Conservation (phyloP, 2,888 invertebrate species). For the Scelioninae gen. 1 region DNA sequence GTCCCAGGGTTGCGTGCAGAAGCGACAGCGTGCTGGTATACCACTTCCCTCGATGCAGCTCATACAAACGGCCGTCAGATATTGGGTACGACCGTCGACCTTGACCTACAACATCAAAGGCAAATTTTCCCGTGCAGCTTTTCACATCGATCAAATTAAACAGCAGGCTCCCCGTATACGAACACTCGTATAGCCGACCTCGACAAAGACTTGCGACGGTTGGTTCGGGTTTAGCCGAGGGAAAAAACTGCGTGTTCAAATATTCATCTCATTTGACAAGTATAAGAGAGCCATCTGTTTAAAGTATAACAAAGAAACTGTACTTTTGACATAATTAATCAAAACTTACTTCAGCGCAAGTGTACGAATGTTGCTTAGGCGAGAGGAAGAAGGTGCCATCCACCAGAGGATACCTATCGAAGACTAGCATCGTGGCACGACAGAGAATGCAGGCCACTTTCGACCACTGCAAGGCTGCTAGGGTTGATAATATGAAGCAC, state of each 20-base stretch:
- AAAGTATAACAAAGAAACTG: neutral
- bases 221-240: no score
- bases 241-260: slow-evolving; percentile 3
- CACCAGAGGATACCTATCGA: slow-evolving; percentile 98
- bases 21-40: slow-evolving; percentile 92
- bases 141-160: slow-evolving; percentile 38
- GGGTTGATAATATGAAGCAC: slow-evolving; percentile 96
- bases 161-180: slow-evolving; percentile 10
- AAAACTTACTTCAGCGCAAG: slow-evolving; percentile 92
- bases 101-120: slow-evolving; percentile 88
- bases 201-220: no score
- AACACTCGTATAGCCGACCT: no score
- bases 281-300: slow-evolving; percentile 15
- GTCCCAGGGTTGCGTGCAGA: slow-evolving; percentile 95
- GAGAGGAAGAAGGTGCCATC: slow-evolving; percentile 99
- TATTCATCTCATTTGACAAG: slow-evolving; percentile 28
- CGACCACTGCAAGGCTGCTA: slow-evolving; percentile 95
- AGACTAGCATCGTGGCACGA: slow-evolving; percentile 94
- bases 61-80: slow-evolving; percentile 97
- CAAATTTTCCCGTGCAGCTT: slow-evolving; percentile 40
- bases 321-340: neutral
- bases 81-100: slow-evolving; percentile 95
- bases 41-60: slow-evolving; percentile 93
- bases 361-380: slow-evolving; percentile 94
- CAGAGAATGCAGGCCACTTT: slow-evolving; percentile 94